Evolutionary conservation across 2,888 invertebrate species (phyloP), one percentile per base, ranked within the genome.

Genomic region (Alloscopus bannaensis): DNA sequence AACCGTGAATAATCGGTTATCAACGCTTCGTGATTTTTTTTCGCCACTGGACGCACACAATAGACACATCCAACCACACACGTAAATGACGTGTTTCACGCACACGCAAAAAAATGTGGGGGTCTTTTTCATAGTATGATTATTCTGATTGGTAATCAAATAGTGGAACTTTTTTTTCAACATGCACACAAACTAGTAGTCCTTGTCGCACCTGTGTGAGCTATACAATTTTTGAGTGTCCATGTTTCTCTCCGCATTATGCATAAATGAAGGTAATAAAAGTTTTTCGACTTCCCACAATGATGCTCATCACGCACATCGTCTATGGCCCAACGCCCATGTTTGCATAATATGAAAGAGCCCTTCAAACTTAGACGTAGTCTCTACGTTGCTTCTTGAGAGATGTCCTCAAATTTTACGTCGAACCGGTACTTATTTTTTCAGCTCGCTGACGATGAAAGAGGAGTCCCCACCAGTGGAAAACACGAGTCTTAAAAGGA

Each of bases 1-100:
- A 85, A 82, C 80, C 84, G 82, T 84, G 79, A 81, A 83, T 82
- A 85, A 85, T 84, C 83, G 82, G 78, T 85, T 85, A 84, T 84
- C 83, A 78, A 71, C 84, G 83, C 83, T 83, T 84, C 72, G 59
- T 66, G 72, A 60, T 79, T 66, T 64, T 59, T 66, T 57, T 72
- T 78, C 69, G 80, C 84, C 77, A 83, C 84, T 82, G 84, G 83
- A 83, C 83, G 79, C 59, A 71, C 24, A 66, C 42, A 57, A 50
- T 26, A 55, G 20, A 29, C 50, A n/a, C 31, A 40, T 20, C 57
- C 26, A 60, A 57, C 57, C 45, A n/a, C 24, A 60, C 16, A 62
- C 16, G 42, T 59, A 45, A 62, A 24, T 71, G 62, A 72, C 72
- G 72, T 72, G 72, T 36, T 72, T 72, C 72, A 72, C 64, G 72